Percentiles rank a stretch among this genome's conserved stretches.
Evolutionary conservation across 2,888 invertebrate genomes (phyloP).

Genomic region (Platycnemis pennipes): DNA sequence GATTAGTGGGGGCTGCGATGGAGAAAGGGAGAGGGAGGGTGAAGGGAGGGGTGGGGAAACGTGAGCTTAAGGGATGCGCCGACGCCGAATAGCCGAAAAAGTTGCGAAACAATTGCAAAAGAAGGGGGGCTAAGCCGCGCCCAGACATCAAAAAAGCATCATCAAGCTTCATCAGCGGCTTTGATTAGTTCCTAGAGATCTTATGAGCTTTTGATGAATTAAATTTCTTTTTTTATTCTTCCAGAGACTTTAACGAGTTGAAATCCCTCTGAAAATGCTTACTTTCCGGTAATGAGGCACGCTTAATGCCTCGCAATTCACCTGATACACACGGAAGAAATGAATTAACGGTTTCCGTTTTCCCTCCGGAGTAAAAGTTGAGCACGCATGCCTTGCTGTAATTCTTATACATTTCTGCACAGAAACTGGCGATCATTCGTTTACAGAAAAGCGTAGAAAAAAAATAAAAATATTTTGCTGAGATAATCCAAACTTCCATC

Average conservation of each 20-base stretch:
- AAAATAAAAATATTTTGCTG: too few species aligned
- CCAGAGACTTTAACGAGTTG: not conserved
- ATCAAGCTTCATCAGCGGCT: not conserved
- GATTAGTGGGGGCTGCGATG: not conserved
- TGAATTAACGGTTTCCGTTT: not conserved
- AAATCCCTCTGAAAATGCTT: not conserved
- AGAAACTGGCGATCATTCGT: too few species aligned
- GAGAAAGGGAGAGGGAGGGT: not conserved
- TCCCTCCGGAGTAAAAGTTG: not conserved
- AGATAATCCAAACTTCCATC: too few species aligned
- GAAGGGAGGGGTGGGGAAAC: not conserved
- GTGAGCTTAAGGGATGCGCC: not conserved
- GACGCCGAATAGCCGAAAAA: constrained; percentile 3
- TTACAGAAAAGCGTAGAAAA: too few species aligned
- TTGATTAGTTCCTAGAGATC: not conserved
- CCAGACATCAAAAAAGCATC: constrained; percentile 27
- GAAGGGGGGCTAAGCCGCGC: not conserved
- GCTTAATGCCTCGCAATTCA: not conserved
- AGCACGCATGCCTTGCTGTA: too few species aligned
- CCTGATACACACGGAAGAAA: not conserved
- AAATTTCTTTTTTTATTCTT: not conserved
- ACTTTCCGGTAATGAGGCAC: not conserved
- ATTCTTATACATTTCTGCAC: too few species aligned
- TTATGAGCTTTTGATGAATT: not conserved
- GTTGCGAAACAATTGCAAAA: not conserved